These are phyloP conservation scores for Lasioglossum marginatum DNA, from an alignment of 2,888 invertebrate species.

Conservation along the genomic window DNA sequence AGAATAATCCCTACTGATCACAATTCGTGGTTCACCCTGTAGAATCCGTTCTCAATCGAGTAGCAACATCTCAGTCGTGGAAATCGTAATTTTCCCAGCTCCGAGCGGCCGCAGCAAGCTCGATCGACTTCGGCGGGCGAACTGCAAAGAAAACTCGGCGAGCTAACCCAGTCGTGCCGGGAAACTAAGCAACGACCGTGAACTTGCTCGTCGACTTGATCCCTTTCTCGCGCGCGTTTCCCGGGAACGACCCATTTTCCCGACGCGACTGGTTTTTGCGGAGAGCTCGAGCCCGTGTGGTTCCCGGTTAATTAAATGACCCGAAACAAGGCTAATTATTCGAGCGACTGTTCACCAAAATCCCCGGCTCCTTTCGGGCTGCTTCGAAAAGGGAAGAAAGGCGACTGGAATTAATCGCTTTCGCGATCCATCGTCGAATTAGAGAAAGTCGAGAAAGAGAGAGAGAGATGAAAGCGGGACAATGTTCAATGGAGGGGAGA, in stretches of 20 bases:
- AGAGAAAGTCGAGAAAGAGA: not conserved
- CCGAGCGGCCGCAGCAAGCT: not conserved
- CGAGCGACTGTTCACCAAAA: not conserved
- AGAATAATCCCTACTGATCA: no score
- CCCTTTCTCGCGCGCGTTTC: not conserved
- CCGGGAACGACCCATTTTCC: conserved; percentile 29
- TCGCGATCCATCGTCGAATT: not conserved
- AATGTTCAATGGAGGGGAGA: not conserved
- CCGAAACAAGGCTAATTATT: conserved; percentile 42
- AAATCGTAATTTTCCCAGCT: no score
- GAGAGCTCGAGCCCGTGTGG: conserved; percentile 5
- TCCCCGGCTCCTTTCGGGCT: not conserved
- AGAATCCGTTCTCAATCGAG: no score
- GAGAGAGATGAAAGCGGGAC: not conserved
- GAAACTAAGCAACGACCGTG: not conserved
- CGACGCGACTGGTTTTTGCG: not conserved
- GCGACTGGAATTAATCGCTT: conserved; percentile 25
- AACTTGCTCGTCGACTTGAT: not conserved
- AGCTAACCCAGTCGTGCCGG: not conserved
- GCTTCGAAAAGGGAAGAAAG: not conserved
- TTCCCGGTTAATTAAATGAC: conserved; percentile 42
- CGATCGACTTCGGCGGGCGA: not conserved
- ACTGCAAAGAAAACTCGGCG: not conserved
- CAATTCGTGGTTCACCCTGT: no score
- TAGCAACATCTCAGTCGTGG: no score